These are phyloP conservation scores for Tetragonula clypearis DNA, from an alignment of 1,140 invertebrate species.

Conservation along the genomic window DNA sequence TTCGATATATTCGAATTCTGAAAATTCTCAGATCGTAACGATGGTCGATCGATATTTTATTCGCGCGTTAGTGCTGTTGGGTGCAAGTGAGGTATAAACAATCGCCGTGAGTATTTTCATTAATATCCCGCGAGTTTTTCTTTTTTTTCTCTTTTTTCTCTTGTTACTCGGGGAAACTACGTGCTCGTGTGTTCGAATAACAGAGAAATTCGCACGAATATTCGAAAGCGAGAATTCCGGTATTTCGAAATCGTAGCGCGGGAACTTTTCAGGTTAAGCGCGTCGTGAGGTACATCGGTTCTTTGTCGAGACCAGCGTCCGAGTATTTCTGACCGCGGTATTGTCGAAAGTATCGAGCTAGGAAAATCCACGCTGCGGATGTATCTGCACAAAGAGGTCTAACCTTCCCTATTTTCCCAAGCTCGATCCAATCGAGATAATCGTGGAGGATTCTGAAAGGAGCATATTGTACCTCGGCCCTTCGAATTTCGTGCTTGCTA, in stretches of 20 bases:
- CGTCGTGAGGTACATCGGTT: not conserved
- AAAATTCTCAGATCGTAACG: not conserved
- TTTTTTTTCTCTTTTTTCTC: too few species aligned
- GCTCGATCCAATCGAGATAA: not conserved
- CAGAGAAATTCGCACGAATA: not conserved
- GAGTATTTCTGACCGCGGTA: not conserved
- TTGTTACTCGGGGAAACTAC: not conserved
- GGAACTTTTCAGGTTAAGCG: not conserved
- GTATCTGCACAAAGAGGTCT: not conserved
- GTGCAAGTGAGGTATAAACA: not conserved
- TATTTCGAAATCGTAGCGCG: not conserved
- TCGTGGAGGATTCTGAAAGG: not conserved
- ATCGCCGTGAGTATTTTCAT: not conserved
- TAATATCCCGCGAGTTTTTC: not conserved
- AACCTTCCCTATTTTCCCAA: not conserved
- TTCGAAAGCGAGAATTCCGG: too few species aligned
- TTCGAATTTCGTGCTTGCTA: not conserved
- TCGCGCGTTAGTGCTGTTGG: not conserved
- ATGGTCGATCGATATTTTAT: not conserved
- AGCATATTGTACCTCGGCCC: not conserved
- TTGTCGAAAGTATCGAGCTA: not conserved
- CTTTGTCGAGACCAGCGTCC: not conserved
- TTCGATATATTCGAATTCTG: too few species aligned
- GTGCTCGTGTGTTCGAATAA: not conserved
- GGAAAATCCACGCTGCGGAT: not conserved